Conservation (phyloP, 2,113 vertebrate genomes). For the Clarias macrocephalus region DNA sequence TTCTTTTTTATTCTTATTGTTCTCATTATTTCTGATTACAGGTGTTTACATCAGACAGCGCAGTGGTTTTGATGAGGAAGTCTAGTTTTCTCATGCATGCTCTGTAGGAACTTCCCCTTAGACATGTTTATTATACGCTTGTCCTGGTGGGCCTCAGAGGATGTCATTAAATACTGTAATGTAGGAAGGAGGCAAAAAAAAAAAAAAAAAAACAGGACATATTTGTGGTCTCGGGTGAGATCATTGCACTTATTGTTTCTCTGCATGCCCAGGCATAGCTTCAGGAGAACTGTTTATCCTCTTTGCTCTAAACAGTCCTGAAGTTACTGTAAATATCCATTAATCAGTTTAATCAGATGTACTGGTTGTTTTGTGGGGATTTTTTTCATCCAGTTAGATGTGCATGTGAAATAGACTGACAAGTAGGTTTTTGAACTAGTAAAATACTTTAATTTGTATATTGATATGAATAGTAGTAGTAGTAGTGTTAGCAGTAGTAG, state of each 20-base stretch:
- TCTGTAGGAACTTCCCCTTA: neutral
- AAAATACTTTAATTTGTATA: neutral
- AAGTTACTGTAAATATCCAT: neutral
- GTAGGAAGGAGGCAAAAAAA: too few species aligned
- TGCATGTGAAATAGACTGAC: neutral
- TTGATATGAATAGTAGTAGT: neutral
- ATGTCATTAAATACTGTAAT: slow-evolving; percentile 1
- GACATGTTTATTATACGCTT: slow-evolving; percentile 46
- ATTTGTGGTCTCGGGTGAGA: neutral
- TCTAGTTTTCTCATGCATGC: neutral
- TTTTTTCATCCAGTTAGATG: neutral
- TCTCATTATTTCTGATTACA: neutral
- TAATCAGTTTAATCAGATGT: neutral
- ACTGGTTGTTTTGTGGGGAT: neutral
- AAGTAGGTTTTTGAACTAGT: neutral
- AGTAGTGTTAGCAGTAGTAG: neutral
- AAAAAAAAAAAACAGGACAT: neutral
- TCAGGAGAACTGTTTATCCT: neutral
- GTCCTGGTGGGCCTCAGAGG: neutral
- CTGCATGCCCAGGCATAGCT: neutral
- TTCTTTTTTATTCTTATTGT: too few species aligned
- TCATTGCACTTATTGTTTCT: neutral
- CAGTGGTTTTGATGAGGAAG: neutral
- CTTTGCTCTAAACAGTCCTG: neutral
- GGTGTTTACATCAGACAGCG: neutral